Conservation (phyloP, 2,113 vertebrate species). For the Semicossyphus pulcher region DNA sequence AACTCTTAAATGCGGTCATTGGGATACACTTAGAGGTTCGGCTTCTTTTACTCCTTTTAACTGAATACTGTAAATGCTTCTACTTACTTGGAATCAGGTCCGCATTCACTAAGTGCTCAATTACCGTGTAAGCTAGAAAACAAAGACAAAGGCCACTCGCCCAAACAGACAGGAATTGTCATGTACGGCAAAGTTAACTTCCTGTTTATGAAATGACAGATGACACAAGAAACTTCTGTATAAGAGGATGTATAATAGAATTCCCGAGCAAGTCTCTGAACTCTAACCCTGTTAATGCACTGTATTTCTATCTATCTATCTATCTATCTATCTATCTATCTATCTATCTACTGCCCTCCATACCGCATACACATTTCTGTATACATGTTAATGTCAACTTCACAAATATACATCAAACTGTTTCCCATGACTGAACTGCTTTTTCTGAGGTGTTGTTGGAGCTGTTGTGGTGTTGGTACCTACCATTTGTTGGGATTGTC, state of each 20-base stretch:
- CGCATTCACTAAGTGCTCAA: background rate
- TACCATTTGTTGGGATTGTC: no score
- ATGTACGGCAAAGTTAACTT: conserved; percentile 15
- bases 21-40: conserved; percentile 27
- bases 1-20: conserved; percentile 11
- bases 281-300: background rate
- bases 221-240: conserved; percentile 28
- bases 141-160: background rate
- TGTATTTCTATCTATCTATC: no score
- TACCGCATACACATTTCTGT: no score
- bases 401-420: no score
- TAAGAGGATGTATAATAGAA: conserved; percentile 4
- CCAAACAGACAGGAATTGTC: background rate
- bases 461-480: no score
- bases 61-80: conserved; percentile 11
- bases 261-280: conserved; percentile 29
- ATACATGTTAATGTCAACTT: no score
- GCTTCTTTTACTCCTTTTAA: conserved; percentile 19
- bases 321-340: no score
- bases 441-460: no score
- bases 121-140: no score
- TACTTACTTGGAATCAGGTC: conserved; percentile 11
- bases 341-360: no score
- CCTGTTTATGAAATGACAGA: conserved; percentile 27
- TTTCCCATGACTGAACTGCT: no score